Conservation (phyloP, 2,888 invertebrate genomes). For the Lithophane ornitopus region DNA sequence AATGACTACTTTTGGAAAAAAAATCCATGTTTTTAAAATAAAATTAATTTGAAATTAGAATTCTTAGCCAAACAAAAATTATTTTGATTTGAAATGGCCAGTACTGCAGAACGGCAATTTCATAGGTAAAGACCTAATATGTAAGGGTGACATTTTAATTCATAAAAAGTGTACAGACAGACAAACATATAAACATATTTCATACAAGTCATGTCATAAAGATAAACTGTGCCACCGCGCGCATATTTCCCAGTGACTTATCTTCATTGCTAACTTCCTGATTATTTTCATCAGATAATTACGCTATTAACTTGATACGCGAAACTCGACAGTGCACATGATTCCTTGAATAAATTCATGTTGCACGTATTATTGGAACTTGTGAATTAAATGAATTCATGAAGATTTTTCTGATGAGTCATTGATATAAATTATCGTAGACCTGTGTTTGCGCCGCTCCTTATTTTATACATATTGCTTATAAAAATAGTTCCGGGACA, state of each 20-base stretch:
- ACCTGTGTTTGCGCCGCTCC: not conserved
- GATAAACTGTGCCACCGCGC: conserved; percentile 11
- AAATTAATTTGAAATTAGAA: no score
- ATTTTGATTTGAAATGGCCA: no score
- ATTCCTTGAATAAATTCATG: conserved; percentile 12
- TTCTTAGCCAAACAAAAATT: no score
- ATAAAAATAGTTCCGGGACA: not conserved
- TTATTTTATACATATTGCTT: not conserved
- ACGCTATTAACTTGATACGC: conserved; percentile 38
- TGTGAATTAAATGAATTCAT: conserved; percentile 15
- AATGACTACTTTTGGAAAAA: no score
- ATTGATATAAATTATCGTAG: conserved; percentile 11
- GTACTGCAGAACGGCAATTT: no score
- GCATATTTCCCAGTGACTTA: conserved; percentile 26
- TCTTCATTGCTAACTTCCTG: conserved; percentile 52
- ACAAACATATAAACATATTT: conserved; percentile 32
- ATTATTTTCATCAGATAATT: conserved; percentile 51
- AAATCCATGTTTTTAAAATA: no score
- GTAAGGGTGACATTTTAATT: no score
- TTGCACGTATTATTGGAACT: conserved; percentile 20
- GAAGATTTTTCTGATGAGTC: conserved; percentile 16
- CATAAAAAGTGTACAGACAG: not conserved
- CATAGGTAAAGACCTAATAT: no score
- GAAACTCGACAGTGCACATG: conserved; percentile 10
- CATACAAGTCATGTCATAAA: conserved; percentile 37